Conservation (phyloP, 2,113 vertebrate species). For the Motacilla tschutschensis region DNA sequence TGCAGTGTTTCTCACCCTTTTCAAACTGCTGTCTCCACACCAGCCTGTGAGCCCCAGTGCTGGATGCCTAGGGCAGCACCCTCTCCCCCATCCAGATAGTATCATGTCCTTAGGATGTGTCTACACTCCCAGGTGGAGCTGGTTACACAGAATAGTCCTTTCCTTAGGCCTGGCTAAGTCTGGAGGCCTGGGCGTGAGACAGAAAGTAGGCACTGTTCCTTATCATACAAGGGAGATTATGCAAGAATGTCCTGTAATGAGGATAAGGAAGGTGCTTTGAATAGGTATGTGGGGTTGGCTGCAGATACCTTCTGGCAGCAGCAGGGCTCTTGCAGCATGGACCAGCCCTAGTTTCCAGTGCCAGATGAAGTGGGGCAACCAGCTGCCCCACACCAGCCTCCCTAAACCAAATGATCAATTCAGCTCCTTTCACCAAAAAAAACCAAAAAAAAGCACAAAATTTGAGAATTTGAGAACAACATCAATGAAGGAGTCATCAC, state of each 20-base stretch:
- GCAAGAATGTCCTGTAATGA: constrained; percentile 36
- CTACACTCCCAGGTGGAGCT: constrained; percentile 13
- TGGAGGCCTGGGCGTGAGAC: constrained; percentile 30
- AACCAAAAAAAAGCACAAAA: background rate
- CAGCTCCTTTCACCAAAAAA: background rate
- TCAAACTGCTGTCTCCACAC: background rate
- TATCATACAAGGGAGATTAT: constrained; percentile 25
- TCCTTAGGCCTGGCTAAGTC: constrained; percentile 34
- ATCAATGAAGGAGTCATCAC: background rate
- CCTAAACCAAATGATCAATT: background rate
- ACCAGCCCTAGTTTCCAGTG: background rate
- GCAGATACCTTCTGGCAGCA: constrained; percentile 1
- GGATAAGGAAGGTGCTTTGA: background rate
- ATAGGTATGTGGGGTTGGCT: constrained; percentile 26
- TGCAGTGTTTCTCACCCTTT: background rate
- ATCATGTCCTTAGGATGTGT: constrained; percentile 27
- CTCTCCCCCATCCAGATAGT: background rate
- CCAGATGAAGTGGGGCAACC: background rate
- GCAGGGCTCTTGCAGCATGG: background rate
- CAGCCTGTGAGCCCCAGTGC: background rate
- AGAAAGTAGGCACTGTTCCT: constrained; percentile 17
- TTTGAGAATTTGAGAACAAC: background rate
- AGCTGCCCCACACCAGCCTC: background rate
- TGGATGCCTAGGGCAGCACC: background rate
- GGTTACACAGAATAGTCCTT: constrained; percentile 2